Conservation (phyloP, 2,888 invertebrate species). For the Stictocephala bisonia region DNA sequence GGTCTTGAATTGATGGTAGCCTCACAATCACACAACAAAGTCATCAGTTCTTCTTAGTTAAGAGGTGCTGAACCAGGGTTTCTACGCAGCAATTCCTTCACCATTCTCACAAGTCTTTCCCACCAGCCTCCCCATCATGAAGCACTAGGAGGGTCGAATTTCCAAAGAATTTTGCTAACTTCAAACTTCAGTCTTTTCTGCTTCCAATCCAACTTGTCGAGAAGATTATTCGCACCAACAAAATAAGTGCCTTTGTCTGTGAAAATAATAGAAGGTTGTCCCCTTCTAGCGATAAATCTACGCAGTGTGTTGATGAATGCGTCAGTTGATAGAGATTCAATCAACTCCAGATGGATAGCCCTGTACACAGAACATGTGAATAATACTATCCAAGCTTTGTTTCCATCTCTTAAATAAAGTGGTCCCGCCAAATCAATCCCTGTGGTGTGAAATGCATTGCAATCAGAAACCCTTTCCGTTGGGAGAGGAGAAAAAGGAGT, state of each 20-base stretch:
- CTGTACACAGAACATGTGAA: slow-evolving; percentile 64
- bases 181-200: slow-evolving; percentile 60
- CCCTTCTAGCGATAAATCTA: slow-evolving; percentile 62
- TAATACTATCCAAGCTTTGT: slow-evolving; percentile 62
- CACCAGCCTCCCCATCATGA: no score
- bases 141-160: no score
- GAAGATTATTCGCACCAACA: slow-evolving; percentile 62
- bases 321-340: slow-evolving; percentile 58
- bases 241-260: slow-evolving; percentile 65
- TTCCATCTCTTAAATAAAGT: slow-evolving; percentile 55
- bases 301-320: no score
- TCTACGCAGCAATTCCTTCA: no score
- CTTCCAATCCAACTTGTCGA: slow-evolving; percentile 65
- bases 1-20: no score
- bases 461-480: slow-evolving; percentile 59
- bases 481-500: slow-evolving; percentile 52
- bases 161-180: no score
- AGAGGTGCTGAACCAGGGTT: no score
- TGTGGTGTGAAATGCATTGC: slow-evolving; percentile 55
- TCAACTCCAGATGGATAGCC: slow-evolving; percentile 63
- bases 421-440: slow-evolving; percentile 64
- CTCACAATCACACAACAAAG: no score
- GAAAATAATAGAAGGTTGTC: slow-evolving; percentile 60
- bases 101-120: no score
- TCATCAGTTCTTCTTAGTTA: no score